Base-by-base conservation (phyloP, 1,140 invertebrate genomes). In the Drosophila bipectinata region DNA sequence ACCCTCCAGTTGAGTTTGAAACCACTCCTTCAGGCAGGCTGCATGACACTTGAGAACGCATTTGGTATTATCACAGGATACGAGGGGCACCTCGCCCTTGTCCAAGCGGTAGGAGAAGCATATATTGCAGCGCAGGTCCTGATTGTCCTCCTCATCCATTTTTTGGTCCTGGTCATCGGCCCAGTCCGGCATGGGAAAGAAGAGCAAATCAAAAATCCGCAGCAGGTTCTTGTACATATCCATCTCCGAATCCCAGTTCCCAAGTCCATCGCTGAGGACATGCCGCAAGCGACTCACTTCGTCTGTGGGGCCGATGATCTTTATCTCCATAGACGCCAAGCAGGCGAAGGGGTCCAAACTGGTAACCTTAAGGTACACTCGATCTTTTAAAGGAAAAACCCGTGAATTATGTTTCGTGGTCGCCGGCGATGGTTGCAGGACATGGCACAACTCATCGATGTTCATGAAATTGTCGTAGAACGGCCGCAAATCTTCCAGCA, bases 1-100 rank as follows among this genome's bases (percentile, higher is more conserved):
- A 0, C 79, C 85, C 0, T 90, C 85, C 28, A 82, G 54, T 1
- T 90, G 54, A 3, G 89, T 91, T 18, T 79, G 69, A n/a, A 92
- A 92, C 91, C 91, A 92, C 63, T 91, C 75, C 45, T 80, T 78
- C 1, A 92, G 49, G 26, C 91, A 92, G 18, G 55, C 66, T 0
- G 78, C 85, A 76, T 92, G 91, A 51, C 77, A 92, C 37, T 90
- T 84, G 2, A 91, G 57, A 7, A 78, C 89, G 41, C 91, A 92
- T 6, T 69, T 62, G 0, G 59, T 2, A 62, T 91, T 92, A 39
- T 92, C 91, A 41, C 91, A 92, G 0, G 90, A 91, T 0, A 92
- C 76, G 7, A 92, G 69, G 0, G 91, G 91, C 34, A 92, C 78
- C 18, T 89, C 69, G 2, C 80, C 82, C 12, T 34, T 21, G 2